A percentile compares a stretch with the other conserved stretches of the same genome.
Evolutionary conservation across 2,797 vertebrate species (phyloP).

Genomic region (Ambastaia sidthimunki): DNA sequence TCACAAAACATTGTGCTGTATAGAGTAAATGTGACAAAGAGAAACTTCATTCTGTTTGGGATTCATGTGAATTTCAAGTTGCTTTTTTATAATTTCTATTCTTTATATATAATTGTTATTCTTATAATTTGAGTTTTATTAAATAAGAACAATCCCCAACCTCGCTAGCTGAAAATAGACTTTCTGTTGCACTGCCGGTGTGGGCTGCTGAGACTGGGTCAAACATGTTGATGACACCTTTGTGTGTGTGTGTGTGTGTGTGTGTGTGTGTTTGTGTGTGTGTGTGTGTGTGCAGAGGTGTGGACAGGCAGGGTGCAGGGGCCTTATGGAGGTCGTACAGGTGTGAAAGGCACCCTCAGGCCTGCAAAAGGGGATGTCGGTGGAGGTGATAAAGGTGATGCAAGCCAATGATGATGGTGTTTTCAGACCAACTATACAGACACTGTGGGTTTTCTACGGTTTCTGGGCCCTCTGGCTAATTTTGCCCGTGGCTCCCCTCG

Average conservation of each 20-base stretch:
- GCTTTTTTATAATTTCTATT: background rate
- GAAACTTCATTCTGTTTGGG: too few species aligned
- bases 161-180: slow-evolving; percentile 1
- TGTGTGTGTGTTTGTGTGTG: slow-evolving; percentile 10
- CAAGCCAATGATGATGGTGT: slow-evolving; percentile 1
- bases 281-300: slow-evolving; percentile 9
- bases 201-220: slow-evolving; percentile 19
- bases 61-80: too few species aligned
- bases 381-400: slow-evolving; percentile 22
- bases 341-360: slow-evolving; percentile 29
- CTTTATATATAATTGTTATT: background rate
- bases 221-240: slow-evolving; percentile 36
- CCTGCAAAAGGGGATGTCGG: slow-evolving; percentile 18
- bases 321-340: slow-evolving; percentile 20
- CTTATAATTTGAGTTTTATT: background rate
- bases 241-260: slow-evolving; percentile 10
- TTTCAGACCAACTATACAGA: background rate
- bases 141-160: background rate
- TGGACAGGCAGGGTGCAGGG: slow-evolving; percentile 17
- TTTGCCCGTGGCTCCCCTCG: too few species aligned
- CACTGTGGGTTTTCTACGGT: background rate
- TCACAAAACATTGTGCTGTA: too few species aligned
- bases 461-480: too few species aligned
- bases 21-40: too few species aligned
- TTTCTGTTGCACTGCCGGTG: background rate